Conservation (phyloP, 2,888 invertebrate species). For the Hypsopygia costalis region DNA sequence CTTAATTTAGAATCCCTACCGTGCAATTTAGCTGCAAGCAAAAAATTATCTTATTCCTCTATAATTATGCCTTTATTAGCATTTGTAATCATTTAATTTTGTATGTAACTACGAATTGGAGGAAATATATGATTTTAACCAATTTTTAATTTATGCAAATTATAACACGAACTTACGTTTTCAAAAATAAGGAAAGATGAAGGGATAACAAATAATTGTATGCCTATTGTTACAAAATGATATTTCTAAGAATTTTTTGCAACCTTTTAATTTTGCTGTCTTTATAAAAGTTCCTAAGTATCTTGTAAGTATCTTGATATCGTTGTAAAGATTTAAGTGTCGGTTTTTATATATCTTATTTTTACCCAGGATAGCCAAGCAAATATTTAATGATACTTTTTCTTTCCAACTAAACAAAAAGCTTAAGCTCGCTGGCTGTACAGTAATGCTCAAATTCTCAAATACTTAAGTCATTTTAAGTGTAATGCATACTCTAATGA, state of each 20-base stretch:
- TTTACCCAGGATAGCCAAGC: neutral
- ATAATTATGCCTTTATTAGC: conserved; percentile 50
- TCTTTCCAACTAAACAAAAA: neutral
- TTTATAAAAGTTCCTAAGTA: no score
- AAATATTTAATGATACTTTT: neutral
- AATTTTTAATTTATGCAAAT: conserved; percentile 63
- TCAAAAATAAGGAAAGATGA: neutral
- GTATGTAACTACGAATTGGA: conserved; percentile 42
- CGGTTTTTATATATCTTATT: no score
- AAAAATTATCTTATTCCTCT: conserved; percentile 33
- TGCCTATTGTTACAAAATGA: neutral
- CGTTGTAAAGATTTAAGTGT: no score
- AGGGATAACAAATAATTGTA: neutral
- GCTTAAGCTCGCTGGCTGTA: neutral
- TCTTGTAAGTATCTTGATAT: no score
- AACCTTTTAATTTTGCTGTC: no score
- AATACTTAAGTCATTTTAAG: neutral
- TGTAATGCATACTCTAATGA: neutral
- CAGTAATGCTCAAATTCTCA: neutral
- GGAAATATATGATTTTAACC: conserved; percentile 53
- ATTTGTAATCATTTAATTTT: conserved; percentile 53
- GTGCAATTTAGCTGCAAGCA: conserved; percentile 32
- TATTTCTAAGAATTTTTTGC: no score
- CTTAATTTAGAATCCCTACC: conserved; percentile 17
- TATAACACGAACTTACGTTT: conserved; percentile 25